Evolutionary conservation across 53 echinoderm and acorn worm species (phyloP), one percentile per base, ranked within the genome.

Genomic region (Crossaster papposus): DNA sequence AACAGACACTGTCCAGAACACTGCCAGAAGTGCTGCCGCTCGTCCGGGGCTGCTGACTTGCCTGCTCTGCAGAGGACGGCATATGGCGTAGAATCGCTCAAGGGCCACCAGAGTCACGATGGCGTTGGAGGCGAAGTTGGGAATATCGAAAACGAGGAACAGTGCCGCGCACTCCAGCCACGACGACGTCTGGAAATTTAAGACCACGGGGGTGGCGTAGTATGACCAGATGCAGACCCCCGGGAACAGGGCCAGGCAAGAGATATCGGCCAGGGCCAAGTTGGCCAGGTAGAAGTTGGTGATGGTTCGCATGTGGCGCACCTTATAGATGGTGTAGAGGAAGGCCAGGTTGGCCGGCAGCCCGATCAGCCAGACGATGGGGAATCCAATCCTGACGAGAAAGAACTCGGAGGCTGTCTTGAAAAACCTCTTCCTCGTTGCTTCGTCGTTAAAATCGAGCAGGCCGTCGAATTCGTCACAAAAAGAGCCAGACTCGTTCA

Each of bases 41-140:
- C 79, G 79, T 28, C 79, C 13, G 9, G 23, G 79, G n/a, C 52
- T 52, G 28, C 79, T 50, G 9, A 28, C 52, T 8, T 78, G 50
- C 51, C 52, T 22, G 74, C 74, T 74, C 32, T 78, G 23, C 92
- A 94, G 90, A 30, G 94, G 94, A 50, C 83, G 80, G 77, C 94
- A 94, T 0, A 94, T 92, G 31, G 94, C 94, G 68, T 92, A 94
- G 51, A 92, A 94, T 17, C 94, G 81, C 38, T 94, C 94, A 31
- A 94, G 89, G 1, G 92, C 94, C 14, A 94, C 94, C 14, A 94
- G 78, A 30, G 94, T 92, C 90, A 94, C 92, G 3, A 94, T 86
- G 1, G 91, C 30, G 36, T 92, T 92, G 31, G 94, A 92, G 58
- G 92, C 82, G 81, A 94, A 94, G 32, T 78, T 44, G 4, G 52